Percentiles rank a stretch among this genome's conserved stretches.
These are phyloP conservation scores for Drosophila suzukii DNA, from an alignment of 1,140 invertebrate genomes.

Conservation along the genomic window DNA sequence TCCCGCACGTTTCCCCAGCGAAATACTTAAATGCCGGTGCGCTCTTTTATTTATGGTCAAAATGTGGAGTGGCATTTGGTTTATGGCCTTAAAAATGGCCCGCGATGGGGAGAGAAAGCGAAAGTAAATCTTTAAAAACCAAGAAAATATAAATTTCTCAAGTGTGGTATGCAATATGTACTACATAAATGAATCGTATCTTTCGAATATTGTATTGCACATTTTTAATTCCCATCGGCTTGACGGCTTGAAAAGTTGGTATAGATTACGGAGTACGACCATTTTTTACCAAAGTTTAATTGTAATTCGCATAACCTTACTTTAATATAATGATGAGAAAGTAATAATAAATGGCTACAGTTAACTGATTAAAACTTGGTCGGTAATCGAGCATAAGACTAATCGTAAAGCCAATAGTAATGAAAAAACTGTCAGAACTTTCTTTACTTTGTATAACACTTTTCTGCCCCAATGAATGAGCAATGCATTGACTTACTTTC, in stretches of 20 bases:
- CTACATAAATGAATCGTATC: too few relatives aligned
- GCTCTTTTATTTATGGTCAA: constrained; percentile 60
- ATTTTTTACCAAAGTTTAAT: too few relatives aligned
- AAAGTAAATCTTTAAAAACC: background rate
- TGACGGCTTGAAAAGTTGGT: too few relatives aligned
- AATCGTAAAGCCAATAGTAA: background rate
- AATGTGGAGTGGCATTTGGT: constrained; percentile 54
- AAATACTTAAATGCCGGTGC: constrained; percentile 57
- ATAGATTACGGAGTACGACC: too few relatives aligned
- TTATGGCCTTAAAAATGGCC: constrained; percentile 41
- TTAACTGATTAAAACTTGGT: background rate
- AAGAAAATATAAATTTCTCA: background rate
- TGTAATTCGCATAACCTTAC: too few relatives aligned
- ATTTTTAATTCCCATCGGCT: too few relatives aligned
- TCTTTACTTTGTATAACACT: background rate
- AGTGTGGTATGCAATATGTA: too few relatives aligned
- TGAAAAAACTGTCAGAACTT: background rate
- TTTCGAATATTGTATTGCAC: too few relatives aligned
- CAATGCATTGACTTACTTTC: background rate
- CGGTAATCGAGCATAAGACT: background rate
- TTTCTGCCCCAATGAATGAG: background rate
- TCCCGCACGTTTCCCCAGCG: constrained; percentile 49
- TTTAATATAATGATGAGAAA: too few relatives aligned
- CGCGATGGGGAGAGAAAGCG: background rate
- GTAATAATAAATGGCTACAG: too few relatives aligned